Evolutionary conservation across 2,888 invertebrate species (phyloP).

Genomic region (Synanthedon formicaeformis): DNA sequence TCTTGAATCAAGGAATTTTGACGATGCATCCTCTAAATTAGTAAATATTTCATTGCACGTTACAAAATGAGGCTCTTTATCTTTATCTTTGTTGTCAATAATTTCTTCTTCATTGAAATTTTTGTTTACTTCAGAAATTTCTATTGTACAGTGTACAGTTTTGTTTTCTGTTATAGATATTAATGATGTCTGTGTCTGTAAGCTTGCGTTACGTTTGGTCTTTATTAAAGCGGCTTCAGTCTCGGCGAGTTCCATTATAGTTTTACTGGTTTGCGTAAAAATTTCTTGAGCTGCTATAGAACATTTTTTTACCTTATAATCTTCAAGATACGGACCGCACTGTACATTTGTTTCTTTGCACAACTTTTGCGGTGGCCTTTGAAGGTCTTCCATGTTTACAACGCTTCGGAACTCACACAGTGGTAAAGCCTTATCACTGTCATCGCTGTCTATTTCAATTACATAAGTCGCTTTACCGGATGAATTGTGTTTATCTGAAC

Average conservation of each 20-base stretch:
- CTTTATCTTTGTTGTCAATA: slow-evolving; percentile 1
- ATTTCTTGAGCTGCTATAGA: slow-evolving; percentile 39
- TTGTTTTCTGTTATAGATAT: slow-evolving; percentile 44
- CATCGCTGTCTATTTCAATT: slow-evolving; percentile 39
- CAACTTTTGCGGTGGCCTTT: neutral
- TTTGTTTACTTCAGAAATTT: slow-evolving; percentile 15
- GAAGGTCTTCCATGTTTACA: slow-evolving; percentile 22
- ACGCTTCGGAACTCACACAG: slow-evolving; percentile 20
- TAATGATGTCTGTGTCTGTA: slow-evolving; percentile 56
- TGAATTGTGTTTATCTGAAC: slow-evolving; percentile 48
- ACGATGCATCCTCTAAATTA: slow-evolving; percentile 29
- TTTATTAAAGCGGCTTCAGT: slow-evolving; percentile 20
- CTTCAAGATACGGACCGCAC: slow-evolving; percentile 7
- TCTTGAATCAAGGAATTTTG: slow-evolving; percentile 26
- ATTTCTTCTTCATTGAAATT: slow-evolving; percentile 1
- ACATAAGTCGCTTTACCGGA: slow-evolving; percentile 55
- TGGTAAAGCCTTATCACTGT: slow-evolving; percentile 22
- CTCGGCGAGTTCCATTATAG: slow-evolving; percentile 62
- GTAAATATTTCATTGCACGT: slow-evolving; percentile 7
- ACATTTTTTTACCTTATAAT: slow-evolving; percentile 18
- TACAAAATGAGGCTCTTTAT: neutral
- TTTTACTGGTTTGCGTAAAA: slow-evolving; percentile 71
- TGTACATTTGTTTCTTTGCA: slow-evolving; percentile 10
- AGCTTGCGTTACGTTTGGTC: slow-evolving; percentile 18
- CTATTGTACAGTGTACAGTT: slow-evolving; percentile 36